Conservation (phyloP, 2,888 invertebrate species). For the Drosophila birchii region DNA sequence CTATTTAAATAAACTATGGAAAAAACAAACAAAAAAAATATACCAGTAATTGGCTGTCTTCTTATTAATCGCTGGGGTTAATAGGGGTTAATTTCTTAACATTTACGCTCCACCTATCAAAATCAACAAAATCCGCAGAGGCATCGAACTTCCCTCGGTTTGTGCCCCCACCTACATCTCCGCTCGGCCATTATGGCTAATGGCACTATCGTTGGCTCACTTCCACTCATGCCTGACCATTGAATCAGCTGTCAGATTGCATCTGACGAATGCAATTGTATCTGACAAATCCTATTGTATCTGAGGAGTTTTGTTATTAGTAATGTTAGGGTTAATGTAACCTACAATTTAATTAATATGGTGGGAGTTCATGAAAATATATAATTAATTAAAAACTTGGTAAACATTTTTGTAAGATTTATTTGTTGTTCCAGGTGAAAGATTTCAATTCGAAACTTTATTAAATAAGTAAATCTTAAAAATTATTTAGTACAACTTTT, state of each 20-base stretch:
- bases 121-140: slow-evolving; percentile 15
- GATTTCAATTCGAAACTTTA: too few relatives aligned
- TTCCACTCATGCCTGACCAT: slow-evolving; percentile 49
- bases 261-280: slow-evolving; percentile 25
- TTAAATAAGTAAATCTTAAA: too few relatives aligned
- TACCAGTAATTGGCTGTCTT: slow-evolving; percentile 9
- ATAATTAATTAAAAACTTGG: too few relatives aligned
- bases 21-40: slow-evolving; percentile 37
- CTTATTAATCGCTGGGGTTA: slow-evolving; percentile 34
- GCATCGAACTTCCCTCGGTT: slow-evolving; percentile 16
- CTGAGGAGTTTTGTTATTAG: slow-evolving; percentile 1
- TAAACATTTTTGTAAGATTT: not conserved
- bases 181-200: slow-evolving; percentile 30
- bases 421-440: too few relatives aligned
- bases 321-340: not conserved
- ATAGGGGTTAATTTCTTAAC: slow-evolving; percentile 35
- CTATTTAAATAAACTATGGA: slow-evolving; percentile 68
- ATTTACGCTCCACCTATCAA: slow-evolving; percentile 52
- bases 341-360: slow-evolving; percentile 7
- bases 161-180: slow-evolving; percentile 23
- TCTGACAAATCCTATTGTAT: slow-evolving; percentile 1
- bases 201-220: slow-evolving; percentile 59
- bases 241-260: slow-evolving; percentile 18
- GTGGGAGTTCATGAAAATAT: not conserved
- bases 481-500: too few relatives aligned